phyloP scores from a whole-genome alignment of 53 echinoderm and acorn worm genomes.

The Henricia sp. region DNA sequence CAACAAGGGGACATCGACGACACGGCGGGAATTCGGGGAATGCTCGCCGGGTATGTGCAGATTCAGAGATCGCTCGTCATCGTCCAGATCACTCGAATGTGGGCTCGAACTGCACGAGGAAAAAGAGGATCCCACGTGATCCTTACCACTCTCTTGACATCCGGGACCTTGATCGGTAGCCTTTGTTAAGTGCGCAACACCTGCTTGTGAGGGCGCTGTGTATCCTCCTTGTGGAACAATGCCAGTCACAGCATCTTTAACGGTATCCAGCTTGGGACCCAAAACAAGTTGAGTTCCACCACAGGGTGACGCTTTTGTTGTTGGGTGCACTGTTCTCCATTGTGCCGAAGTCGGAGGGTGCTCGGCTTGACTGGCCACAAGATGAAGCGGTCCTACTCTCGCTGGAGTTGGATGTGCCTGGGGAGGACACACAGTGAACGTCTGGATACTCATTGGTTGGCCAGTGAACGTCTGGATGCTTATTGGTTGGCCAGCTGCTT shows the following conservation, averaged over 20 bases:
- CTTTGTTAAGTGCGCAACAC: background rate
- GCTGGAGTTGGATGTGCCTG: background rate
- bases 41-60: conserved; percentile 34
- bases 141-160: background rate
- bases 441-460: background rate
- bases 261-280: background rate
- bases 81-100: conserved; percentile 19
- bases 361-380: background rate
- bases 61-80: conserved; percentile 56
- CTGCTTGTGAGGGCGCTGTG: conserved; percentile 29
- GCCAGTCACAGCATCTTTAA: background rate
- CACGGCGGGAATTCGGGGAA: background rate
- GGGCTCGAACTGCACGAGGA: background rate
- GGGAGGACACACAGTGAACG: background rate
- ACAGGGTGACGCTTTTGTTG: background rate
- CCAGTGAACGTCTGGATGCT: background rate
- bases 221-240: background rate
- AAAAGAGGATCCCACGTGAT: background rate
- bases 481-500: background rate
- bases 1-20: conserved; percentile 16
- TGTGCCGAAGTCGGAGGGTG: background rate
- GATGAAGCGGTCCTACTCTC: conserved; percentile 7
- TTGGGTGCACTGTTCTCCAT: background rate
- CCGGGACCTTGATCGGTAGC: background rate
- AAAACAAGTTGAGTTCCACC: background rate